A percentile compares a stretch with the other conserved stretches of the same genome.
Conservation (phyloP, 2,113 vertebrate genomes). For the Oreocharis arfaki region DNA sequence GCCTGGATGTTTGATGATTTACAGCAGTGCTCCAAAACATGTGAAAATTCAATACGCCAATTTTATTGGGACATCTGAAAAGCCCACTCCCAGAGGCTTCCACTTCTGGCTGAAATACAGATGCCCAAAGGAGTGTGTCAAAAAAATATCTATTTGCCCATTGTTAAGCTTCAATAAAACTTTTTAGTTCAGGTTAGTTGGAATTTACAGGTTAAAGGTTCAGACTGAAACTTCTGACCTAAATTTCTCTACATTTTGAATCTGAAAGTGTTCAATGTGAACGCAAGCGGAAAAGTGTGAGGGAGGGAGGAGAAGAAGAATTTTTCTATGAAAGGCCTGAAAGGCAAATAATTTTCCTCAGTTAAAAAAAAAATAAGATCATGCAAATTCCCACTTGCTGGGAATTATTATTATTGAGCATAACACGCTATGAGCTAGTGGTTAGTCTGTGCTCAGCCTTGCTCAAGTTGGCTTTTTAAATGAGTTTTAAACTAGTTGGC, state of each 20-base stretch:
- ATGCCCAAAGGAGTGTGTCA: background rate
- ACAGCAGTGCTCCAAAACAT: background rate
- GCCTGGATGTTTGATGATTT: background rate
- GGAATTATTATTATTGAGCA: background rate
- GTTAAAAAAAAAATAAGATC: background rate
- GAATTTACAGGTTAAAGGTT: background rate
- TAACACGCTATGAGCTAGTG: background rate
- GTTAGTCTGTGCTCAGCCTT: background rate
- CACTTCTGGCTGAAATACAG: background rate
- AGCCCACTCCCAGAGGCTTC: background rate
- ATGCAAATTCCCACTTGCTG: background rate
- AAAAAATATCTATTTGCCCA: background rate
- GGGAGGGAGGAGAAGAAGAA: background rate
- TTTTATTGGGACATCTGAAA: background rate
- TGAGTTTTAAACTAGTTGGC: constrained; percentile 17
- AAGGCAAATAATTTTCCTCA: constrained; percentile 4
- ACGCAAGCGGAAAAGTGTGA: background rate
- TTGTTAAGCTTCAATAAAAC: background rate
- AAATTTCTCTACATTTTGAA: constrained; percentile 11
- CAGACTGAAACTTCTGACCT: background rate
- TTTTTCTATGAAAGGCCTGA: background rate
- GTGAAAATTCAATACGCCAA: background rate
- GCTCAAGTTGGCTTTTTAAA: constrained; percentile 13
- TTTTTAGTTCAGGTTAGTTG: background rate
- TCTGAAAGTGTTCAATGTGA: constrained; percentile 6